These are phyloP conservation scores for Tetranychus urticae DNA, from an alignment of 1,140 invertebrate genomes.

Conservation along the genomic window DNA sequence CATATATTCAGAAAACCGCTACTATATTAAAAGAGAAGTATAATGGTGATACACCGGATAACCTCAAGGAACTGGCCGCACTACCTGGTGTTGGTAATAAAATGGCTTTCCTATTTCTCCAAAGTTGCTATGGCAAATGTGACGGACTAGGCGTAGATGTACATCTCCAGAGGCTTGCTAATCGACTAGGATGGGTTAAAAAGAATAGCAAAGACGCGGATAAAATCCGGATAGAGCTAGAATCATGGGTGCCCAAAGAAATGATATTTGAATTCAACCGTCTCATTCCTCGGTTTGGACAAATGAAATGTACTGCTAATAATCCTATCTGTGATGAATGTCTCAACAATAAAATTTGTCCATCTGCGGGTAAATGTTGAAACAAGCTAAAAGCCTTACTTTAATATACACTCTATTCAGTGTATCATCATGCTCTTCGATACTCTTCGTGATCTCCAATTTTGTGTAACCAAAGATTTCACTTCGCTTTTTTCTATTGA, in stretches of 20 bases:
- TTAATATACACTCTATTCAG: no score
- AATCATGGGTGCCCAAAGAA: constrained; percentile 61
- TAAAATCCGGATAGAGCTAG: constrained; percentile 50
- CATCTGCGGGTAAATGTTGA: constrained; percentile 24
- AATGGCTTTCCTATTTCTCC: constrained; percentile 91
- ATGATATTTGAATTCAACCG: constrained; percentile 75
- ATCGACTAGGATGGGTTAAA: constrained; percentile 62
- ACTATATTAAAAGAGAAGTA: constrained; percentile 56
- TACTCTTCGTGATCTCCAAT: no score
- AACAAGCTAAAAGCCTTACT: no score
- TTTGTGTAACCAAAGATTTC: no score
- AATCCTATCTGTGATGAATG: constrained; percentile 57
- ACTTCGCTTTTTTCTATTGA: no score
- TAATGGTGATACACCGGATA: constrained; percentile 61
- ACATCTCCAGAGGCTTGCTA: constrained; percentile 81
- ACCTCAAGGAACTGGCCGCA: constrained; percentile 49
- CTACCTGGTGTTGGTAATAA: constrained; percentile 88
- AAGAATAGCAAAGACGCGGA: constrained; percentile 60
- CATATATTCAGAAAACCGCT: constrained; percentile 66
- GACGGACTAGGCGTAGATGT: constrained; percentile 85
- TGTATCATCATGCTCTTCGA: no score
- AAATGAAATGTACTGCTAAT: constrained; percentile 60
- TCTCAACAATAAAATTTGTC: constrained; percentile 58
- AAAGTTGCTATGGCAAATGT: constrained; percentile 61
- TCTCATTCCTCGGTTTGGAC: constrained; percentile 84